Evolutionary conservation across 2,797 vertebrate genomes (phyloP).

Genomic region (Pipistrellus pipistrellus): DNA sequence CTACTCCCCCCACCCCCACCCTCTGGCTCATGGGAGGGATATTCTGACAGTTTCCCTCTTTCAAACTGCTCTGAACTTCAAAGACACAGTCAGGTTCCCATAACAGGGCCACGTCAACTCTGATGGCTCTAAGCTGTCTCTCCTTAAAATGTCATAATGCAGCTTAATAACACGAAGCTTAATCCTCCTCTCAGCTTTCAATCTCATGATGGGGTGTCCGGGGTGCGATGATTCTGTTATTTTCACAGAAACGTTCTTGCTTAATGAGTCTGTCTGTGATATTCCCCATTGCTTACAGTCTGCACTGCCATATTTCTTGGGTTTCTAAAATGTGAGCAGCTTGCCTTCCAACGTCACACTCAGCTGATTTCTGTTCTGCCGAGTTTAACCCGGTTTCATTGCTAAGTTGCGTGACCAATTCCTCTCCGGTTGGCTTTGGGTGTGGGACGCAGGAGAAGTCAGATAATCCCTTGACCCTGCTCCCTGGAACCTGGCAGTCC

Average conservation of each 20-base stretch:
- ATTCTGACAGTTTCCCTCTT: constrained; percentile 7
- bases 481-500: not conserved
- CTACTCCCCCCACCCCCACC: not conserved
- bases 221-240: constrained; percentile 80
- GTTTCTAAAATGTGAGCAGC: constrained; percentile 55
- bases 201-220: constrained; percentile 70
- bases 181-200: constrained; percentile 71
- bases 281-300: constrained; percentile 66
- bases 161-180: constrained; percentile 67
- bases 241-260: constrained; percentile 77
- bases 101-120: not conserved
- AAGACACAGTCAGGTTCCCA: not conserved
- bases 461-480: not conserved
- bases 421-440: constrained; percentile 55
- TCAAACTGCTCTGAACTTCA: constrained; percentile 43
- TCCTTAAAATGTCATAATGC: constrained; percentile 67
- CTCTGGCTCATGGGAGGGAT: not conserved
- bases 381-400: constrained; percentile 72
- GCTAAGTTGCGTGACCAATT: constrained; percentile 65
- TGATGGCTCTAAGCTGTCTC: constrained; percentile 43
- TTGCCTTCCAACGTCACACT: constrained; percentile 56
- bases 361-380: constrained; percentile 58
- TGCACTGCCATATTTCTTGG: constrained; percentile 52
- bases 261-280: constrained; percentile 79
- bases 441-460: not conserved